These are phyloP conservation scores for Minunthozetes semirufus DNA, from an alignment of 2,888 invertebrate genomes.

Conservation along the genomic window DNA sequence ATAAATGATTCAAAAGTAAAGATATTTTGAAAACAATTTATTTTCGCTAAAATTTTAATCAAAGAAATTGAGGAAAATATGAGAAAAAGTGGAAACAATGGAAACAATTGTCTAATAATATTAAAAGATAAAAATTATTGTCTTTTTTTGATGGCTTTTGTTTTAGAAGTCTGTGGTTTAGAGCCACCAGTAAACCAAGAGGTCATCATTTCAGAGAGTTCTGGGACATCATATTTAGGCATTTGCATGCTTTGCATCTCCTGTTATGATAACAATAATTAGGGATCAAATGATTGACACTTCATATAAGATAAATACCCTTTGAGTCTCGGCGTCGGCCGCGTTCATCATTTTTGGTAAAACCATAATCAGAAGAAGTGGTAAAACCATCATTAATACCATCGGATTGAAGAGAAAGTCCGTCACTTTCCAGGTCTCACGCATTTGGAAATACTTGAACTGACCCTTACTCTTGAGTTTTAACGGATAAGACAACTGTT, in stretches of 20 bases:
- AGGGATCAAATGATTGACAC: neutral
- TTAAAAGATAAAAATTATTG: neutral
- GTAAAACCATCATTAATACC: constrained; percentile 96
- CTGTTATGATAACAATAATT: constrained; percentile 44
- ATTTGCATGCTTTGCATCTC: constrained; percentile 72
- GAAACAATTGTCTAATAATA: neutral
- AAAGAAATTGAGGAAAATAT: neutral
- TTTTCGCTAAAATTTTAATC: neutral
- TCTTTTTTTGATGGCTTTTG: constrained; percentile 14
- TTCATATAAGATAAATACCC: constrained; percentile 51
- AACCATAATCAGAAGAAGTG: constrained; percentile 79
- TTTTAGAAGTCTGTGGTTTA: constrained; percentile 25
- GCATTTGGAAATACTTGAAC: constrained; percentile 78
- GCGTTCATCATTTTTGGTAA: constrained; percentile 90
- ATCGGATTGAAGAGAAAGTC: constrained; percentile 95
- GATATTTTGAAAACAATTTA: neutral
- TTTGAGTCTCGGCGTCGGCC: constrained; percentile 86
- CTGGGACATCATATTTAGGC: constrained; percentile 77
- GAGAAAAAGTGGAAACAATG: neutral
- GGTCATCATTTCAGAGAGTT: constrained; percentile 91
- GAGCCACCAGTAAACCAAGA: constrained; percentile 43
- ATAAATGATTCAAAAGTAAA: too few relatives aligned
- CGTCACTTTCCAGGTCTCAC: constrained; percentile 94
- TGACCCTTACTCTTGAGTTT: constrained; percentile 74
- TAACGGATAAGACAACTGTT: constrained; percentile 85